A percentile compares a stretch with the other conserved stretches of the same genome.
These are phyloP conservation scores for Orchestes rusci DNA, from an alignment of 2,888 invertebrate species.

Conservation along the genomic window DNA sequence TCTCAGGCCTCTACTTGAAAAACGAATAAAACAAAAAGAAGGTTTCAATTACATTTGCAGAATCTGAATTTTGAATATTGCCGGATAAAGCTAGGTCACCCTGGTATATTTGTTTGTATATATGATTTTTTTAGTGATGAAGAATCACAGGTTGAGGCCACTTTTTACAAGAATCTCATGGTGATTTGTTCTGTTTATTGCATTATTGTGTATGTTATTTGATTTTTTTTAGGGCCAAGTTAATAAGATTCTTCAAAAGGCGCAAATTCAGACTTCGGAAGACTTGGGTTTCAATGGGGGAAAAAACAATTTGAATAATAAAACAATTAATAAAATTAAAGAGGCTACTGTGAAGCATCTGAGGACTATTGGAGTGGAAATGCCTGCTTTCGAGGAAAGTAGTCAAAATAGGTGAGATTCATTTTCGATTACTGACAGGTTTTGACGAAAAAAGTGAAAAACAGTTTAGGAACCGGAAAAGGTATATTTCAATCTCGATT, in stretches of 20 bases:
- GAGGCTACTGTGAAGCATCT: constrained; percentile 41
- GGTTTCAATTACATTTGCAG: no score
- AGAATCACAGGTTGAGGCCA: constrained; percentile 57
- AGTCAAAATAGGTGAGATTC: constrained; percentile 5
- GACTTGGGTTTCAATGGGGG: constrained; percentile 15
- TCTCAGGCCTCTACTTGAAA: no score
- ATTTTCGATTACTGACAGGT: background rate
- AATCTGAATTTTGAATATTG: no score
- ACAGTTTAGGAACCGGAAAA: no score
- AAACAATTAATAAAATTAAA: constrained; percentile 38
- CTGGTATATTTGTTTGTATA: no score
- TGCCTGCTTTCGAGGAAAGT: constrained; percentile 31
- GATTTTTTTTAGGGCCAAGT: constrained; percentile 44
- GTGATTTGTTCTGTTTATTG: constrained; percentile 40
- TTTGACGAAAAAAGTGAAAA: no score
- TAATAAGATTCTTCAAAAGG: constrained; percentile 48
- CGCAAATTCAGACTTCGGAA: constrained; percentile 33
- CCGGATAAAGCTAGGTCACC: no score
- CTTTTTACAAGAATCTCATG: constrained; percentile 66
- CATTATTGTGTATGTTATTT: background rate
- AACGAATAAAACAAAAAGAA: no score
- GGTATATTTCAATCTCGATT: no score
- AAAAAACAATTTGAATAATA: constrained; percentile 22
- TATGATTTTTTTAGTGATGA: constrained; percentile 52
- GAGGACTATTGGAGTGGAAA: constrained; percentile 38